phyloP scores from a whole-genome alignment of 1,140 invertebrate genomes.

The Zaprionus ornatus region DNA sequence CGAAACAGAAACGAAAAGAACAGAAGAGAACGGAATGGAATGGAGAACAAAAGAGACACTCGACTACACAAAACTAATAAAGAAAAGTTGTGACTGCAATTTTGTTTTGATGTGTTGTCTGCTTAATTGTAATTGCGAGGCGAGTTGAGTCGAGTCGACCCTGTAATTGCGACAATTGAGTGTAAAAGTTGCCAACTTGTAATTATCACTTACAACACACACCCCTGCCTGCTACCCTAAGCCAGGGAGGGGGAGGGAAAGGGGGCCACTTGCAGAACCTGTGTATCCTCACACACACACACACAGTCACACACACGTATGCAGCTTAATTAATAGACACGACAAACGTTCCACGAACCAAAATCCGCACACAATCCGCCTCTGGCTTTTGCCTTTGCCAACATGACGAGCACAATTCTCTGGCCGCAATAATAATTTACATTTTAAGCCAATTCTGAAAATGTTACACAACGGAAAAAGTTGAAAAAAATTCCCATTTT shows the following conservation, averaged over 20 bases:
- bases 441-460: conserved; percentile 80
- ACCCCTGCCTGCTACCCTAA: neutral
- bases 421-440: conserved; percentile 80
- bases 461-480: conserved; percentile 32
- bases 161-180: conserved; percentile 60
- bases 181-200: conserved; percentile 79
- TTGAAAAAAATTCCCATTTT: conserved; percentile 65
- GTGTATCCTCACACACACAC: neutral
- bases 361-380: conserved; percentile 54
- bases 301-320: conserved; percentile 35
- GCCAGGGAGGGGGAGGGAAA: neutral
- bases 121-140: conserved; percentile 75
- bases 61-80: conserved; percentile 58
- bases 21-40: conserved; percentile 22
- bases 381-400: conserved; percentile 40
- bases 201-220: conserved; percentile 75
- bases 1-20: conserved; percentile 17
- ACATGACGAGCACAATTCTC: conserved; percentile 69
- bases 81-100: conserved; percentile 49
- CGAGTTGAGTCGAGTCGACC: conserved; percentile 47
- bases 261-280: conserved; percentile 4
- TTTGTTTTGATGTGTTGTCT: conserved; percentile 63
- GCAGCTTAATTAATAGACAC: conserved; percentile 78
- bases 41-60: conserved; percentile 2
- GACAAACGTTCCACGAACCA: conserved; percentile 59